A percentile compares a stretch with the other conserved stretches of the same genome.
Evolutionary conservation across 1,140 invertebrate species (phyloP).

Genomic region (Drosophila eugracilis): DNA sequence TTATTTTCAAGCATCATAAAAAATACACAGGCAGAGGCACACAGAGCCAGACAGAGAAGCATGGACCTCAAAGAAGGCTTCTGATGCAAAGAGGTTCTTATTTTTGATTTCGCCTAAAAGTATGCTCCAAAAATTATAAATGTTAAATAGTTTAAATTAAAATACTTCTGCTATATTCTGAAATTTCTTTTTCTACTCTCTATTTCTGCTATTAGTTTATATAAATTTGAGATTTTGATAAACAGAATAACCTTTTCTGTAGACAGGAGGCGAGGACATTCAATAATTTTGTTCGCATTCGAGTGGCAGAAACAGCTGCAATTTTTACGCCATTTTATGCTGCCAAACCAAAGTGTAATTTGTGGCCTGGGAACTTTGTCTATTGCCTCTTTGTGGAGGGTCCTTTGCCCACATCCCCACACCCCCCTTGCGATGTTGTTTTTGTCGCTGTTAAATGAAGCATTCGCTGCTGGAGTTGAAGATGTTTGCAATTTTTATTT

Average conservation of each 20-base stretch:
- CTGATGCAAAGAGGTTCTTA: slow-evolving; percentile 8
- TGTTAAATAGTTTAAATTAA: not conserved
- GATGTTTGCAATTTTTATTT: slow-evolving; percentile 82
- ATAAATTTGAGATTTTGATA: not conserved
- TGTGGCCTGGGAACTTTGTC: slow-evolving; percentile 78
- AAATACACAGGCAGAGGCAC: slow-evolving; percentile 68
- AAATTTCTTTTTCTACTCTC: too few relatives aligned
- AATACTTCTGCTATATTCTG: too few relatives aligned
- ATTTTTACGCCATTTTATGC: slow-evolving; percentile 80
- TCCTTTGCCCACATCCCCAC: slow-evolving; percentile 5
- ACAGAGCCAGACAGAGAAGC: slow-evolving; percentile 33
- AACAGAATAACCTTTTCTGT: not conserved
- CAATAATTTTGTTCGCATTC: slow-evolving; percentile 72
- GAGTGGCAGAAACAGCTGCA: slow-evolving; percentile 71
- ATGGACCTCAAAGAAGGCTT: slow-evolving; percentile 10
- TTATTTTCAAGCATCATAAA: slow-evolving; percentile 83
- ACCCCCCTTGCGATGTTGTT: slow-evolving; percentile 19
- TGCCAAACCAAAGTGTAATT: slow-evolving; percentile 78
- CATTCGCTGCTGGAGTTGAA: slow-evolving; percentile 70
- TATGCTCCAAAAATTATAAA: not conserved
- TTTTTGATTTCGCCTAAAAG: slow-evolving; percentile 3
- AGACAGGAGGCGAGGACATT: slow-evolving; percentile 51
- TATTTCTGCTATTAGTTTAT: too few relatives aligned
- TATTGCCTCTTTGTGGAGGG: slow-evolving; percentile 57
- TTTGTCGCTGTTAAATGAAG: slow-evolving; percentile 73